These are phyloP conservation scores for Delphinus delphis DNA, from an alignment of 2,113 vertebrate genomes.

Conservation along the genomic window DNA sequence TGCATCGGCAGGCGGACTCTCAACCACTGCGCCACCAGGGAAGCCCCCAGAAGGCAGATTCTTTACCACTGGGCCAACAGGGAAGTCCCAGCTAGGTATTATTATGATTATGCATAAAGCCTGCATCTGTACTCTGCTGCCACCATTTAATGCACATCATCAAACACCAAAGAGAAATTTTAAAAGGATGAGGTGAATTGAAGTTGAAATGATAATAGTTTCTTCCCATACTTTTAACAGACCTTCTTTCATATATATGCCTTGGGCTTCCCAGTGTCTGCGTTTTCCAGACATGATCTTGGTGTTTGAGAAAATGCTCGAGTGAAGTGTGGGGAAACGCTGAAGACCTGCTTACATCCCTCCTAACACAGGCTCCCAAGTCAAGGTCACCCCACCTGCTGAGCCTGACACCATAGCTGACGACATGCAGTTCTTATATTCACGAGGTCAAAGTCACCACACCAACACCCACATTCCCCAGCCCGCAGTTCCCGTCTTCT, in stretches of 20 bases:
- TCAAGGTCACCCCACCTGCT: not conserved
- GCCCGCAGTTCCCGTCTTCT: rapidly evolving
- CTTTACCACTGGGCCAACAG: too few relatives aligned
- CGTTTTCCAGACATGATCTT: not conserved
- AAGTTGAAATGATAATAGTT: not conserved
- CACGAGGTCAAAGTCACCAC: rapidly evolving
- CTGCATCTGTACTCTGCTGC: rapidly evolving
- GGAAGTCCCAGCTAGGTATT: rapidly evolving
- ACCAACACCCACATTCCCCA: not conserved
- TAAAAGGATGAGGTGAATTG: not conserved
- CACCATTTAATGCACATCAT: rapidly evolving
- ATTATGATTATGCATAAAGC: not conserved
- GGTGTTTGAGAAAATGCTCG: not conserved
- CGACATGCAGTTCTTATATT: rapidly evolving
- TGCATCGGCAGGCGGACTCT: too few relatives aligned
- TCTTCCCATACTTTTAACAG: rapidly evolving
- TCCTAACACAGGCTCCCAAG: too few relatives aligned
- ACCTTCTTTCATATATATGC: rapidly evolving
- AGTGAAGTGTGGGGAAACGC: not conserved
- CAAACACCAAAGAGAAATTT: not conserved
- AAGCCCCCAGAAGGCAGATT: too few relatives aligned
- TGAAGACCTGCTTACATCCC: not conserved
- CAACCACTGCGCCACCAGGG: too few relatives aligned
- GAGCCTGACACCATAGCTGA: not conserved
- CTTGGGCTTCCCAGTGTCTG: not conserved